Base-by-base conservation (phyloP, 1,140 invertebrate genomes). In the Drosophila erecta region DNA sequence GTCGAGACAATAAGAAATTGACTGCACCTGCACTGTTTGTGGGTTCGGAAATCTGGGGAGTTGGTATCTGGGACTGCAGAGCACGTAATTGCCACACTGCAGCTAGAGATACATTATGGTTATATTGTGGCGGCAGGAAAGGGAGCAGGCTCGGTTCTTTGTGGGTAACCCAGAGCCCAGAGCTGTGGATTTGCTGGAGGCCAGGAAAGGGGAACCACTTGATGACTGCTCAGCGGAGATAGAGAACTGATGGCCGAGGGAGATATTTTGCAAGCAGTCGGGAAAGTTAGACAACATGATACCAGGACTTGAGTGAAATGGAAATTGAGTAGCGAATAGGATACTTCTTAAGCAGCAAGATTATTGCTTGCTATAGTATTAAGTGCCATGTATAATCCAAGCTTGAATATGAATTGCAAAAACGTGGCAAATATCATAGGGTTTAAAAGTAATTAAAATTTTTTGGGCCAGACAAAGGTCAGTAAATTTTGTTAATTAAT, bases 91-190 rank as follows among this genome's bases (percentile, higher is more conserved):
- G 70, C 62, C 54, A 5, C 37, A 47, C 24, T 51, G 60, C 46
- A 47, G 43, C 11, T 12, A 50, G 51, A 47, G 43, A 5, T 15
- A 50, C 22, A 47, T 47, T 24, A 49, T 49, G 24, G 49, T 0
- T 14, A n/a, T 33, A 56, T 24, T 66, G 69, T 59, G 44, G 41
- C 61, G 20, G 43, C 49, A 73, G 55, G 59, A 76, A 66, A 72
- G 60, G 43, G 55, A 76, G 38, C 33, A 56, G 40, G 24, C 12
- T 17, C 10, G 51, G 33, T 43, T n/a, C 44, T 61, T 65, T 69
- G 54, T 64, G 41, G 78, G 73, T 81, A 56, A 81, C 79, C 79
- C 67, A 81, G 14, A 76, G 79, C 79, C 60, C 10, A 35, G 22
- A 71, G 79, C 73, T 58, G 27, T n/a, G 27, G 64, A 47, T 67